phyloP scores from a whole-genome alignment of 2,888 invertebrate species.

The Drosophila suboccidentalis region DNA sequence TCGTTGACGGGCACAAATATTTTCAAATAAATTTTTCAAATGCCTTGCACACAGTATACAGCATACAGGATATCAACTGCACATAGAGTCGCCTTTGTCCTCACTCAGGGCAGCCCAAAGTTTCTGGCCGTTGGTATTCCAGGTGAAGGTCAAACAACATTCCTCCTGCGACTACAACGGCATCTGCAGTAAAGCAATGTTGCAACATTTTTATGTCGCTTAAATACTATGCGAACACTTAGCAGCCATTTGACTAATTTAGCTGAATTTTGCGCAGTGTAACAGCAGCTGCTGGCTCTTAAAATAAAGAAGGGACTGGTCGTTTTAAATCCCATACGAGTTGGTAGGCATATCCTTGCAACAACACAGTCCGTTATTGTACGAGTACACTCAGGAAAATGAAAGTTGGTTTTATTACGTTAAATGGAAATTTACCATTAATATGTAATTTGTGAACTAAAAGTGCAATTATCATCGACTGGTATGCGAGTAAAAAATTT shows the following conservation, averaged over 20 bases:
- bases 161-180: conserved; percentile 36
- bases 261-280: conserved; percentile 21
- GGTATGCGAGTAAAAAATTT: too few relatives aligned
- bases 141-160: conserved; percentile 75
- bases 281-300: conserved; percentile 23
- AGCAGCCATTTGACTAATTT: conserved; percentile 64
- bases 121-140: conserved; percentile 56
- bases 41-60: conserved; percentile 45
- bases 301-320: background rate
- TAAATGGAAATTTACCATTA: too few relatives aligned
- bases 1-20: conserved; percentile 67
- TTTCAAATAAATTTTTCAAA: conserved; percentile 74
- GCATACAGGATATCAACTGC: conserved; percentile 18
- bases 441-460: too few relatives aligned
- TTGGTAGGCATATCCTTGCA: background rate
- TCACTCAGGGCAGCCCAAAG: conserved; percentile 11
- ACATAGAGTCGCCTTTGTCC: conserved; percentile 19
- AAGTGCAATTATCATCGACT: too few relatives aligned
- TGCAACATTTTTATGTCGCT: conserved; percentile 58
- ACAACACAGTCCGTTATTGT: background rate
- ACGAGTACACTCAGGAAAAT: background rate
- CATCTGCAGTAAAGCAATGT: conserved; percentile 42
- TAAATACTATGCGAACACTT: conserved; percentile 56
- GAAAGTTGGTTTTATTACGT: too few relatives aligned
- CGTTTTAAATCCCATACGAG: background rate